Conservation (phyloP, 2,888 invertebrate species). For the Coenonympha glycerion region DNA sequence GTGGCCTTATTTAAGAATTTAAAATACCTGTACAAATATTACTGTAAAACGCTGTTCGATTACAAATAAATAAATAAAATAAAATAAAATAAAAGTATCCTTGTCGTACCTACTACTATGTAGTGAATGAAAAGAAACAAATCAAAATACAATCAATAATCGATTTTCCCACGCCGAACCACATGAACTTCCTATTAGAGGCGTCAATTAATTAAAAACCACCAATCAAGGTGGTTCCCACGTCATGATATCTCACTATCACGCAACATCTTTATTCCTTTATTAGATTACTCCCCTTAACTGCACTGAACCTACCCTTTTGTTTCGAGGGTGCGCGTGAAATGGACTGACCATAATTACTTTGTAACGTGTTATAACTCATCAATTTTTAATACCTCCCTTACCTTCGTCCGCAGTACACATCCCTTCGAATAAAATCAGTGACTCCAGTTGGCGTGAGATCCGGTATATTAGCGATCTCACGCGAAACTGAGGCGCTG, state of each 20-base stretch:
- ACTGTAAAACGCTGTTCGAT: too few relatives aligned
- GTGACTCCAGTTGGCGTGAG: conserved; percentile 8
- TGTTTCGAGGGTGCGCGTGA: conserved; percentile 73
- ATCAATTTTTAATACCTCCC: conserved; percentile 24
- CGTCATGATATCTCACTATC: conserved; percentile 70
- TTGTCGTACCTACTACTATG: too few relatives aligned
- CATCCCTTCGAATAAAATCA: conserved; percentile 6
- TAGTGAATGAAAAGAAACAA: background rate
- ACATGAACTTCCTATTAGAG: conserved; percentile 44
- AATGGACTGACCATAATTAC: conserved; percentile 57
- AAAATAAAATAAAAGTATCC: too few relatives aligned
- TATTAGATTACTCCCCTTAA: conserved; percentile 55
- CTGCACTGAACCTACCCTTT: conserved; percentile 38
- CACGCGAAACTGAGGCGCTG: too few relatives aligned
- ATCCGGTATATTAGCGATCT: conserved; percentile 1
- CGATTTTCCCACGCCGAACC: conserved; percentile 56
- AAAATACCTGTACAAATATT: too few relatives aligned
- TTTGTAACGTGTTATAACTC: conserved; percentile 35
- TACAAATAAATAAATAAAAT: too few relatives aligned
- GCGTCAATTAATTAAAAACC: conserved; percentile 66
- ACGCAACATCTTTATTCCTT: conserved; percentile 74
- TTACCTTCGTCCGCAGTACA: too few relatives aligned
- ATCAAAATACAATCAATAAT: conserved; percentile 24
- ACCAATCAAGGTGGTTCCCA: conserved; percentile 72
- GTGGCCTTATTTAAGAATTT: too few relatives aligned